Percentiles rank a stretch among this genome's conserved stretches.
These are phyloP conservation scores for Pimpla rufipes DNA, from an alignment of 2,888 invertebrate species.

Conservation along the genomic window DNA sequence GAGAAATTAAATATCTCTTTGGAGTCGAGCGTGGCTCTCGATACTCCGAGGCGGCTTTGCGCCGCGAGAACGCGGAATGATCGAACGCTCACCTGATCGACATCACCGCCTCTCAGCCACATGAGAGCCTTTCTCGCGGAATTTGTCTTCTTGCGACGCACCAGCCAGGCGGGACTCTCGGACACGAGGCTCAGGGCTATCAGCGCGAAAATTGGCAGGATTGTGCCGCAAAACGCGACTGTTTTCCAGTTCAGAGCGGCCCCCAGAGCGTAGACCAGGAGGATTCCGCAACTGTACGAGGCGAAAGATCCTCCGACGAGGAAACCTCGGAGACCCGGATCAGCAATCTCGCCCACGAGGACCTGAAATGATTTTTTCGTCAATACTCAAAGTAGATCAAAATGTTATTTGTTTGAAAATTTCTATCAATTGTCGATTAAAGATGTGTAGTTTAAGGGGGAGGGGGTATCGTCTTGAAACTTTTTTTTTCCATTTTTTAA, in stretches of 20 bases:
- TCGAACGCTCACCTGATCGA: constrained; percentile 79
- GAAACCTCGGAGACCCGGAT: constrained; percentile 90
- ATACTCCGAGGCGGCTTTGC: background rate
- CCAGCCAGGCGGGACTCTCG: constrained; percentile 92
- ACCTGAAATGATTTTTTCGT: constrained; percentile 86
- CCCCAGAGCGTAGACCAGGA: constrained; percentile 91
- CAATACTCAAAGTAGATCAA: background rate
- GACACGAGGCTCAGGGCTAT: constrained; percentile 89
- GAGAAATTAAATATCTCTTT: constrained; percentile 36
- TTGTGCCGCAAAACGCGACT: constrained; percentile 89
- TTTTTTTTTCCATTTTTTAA: too few species aligned
- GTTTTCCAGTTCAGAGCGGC: constrained; percentile 90
- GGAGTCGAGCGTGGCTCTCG: background rate
- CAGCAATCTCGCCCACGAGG: constrained; percentile 91
- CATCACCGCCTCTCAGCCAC: constrained; percentile 88
- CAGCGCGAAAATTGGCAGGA: constrained; percentile 88
- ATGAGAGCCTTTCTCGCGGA: constrained; percentile 87
- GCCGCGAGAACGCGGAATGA: background rate
- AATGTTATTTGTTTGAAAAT: background rate
- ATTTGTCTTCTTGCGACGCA: constrained; percentile 87
- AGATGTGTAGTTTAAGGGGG: too few species aligned
- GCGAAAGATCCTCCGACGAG: constrained; percentile 91
- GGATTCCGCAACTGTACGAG: constrained; percentile 91
- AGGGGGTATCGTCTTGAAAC: too few species aligned
- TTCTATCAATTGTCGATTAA: too few species aligned